These are phyloP conservation scores for Leptinotarsa lineolata DNA, from an alignment of 1,140 invertebrate genomes.

Conservation along the genomic window DNA sequence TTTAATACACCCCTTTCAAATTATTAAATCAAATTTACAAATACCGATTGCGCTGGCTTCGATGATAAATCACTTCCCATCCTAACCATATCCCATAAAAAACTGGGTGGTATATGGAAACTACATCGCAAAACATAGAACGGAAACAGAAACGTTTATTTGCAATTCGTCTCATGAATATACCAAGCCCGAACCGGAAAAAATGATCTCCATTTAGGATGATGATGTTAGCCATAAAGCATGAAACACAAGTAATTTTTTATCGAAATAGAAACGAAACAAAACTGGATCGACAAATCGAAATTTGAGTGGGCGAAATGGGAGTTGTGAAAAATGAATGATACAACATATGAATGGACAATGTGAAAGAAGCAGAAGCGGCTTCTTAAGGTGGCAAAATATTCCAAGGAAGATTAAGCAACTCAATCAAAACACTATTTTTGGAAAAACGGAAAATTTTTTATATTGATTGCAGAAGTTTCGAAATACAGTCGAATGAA, in stretches of 20 bases:
- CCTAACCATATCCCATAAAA: neutral
- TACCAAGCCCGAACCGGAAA: neutral
- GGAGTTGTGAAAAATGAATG: neutral
- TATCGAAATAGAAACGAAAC: slow-evolving; percentile 2
- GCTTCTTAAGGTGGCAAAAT: too few relatives aligned
- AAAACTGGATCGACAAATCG: slow-evolving; percentile 2
- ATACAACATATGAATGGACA: neutral
- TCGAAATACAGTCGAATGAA: too few relatives aligned
- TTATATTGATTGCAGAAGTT: too few relatives aligned
- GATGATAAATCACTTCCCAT: too few relatives aligned
- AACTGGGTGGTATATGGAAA: neutral
- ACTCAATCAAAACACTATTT: too few relatives aligned
- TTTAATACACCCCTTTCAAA: too few relatives aligned
- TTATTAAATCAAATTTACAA: too few relatives aligned
- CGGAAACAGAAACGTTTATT: neutral
- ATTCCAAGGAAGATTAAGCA: too few relatives aligned
- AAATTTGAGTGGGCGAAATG: neutral
- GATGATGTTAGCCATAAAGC: slow-evolving; percentile 2
- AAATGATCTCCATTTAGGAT: neutral
- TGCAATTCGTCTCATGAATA: neutral
- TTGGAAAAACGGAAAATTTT: too few relatives aligned
- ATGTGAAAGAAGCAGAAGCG: neutral
- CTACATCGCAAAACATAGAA: neutral
- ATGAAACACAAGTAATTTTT: slow-evolving; percentile 4
- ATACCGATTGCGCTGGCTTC: too few relatives aligned